Conservation (phyloP, 2,113 vertebrate genomes). For the Myrmecobius fasciatus region DNA sequence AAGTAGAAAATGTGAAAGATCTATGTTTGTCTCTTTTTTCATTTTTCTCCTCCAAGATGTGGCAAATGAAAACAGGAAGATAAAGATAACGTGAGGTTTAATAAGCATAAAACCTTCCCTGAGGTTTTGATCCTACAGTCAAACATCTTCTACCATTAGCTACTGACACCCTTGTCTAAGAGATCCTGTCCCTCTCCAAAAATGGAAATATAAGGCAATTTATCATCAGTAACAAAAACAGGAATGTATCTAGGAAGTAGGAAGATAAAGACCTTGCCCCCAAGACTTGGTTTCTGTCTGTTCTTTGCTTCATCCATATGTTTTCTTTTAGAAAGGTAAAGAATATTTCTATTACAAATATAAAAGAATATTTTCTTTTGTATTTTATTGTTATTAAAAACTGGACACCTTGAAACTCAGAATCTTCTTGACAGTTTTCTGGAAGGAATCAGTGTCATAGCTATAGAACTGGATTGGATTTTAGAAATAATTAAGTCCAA, state of each 20-base stretch:
- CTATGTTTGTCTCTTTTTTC: slow-evolving; percentile 26
- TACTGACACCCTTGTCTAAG: background rate
- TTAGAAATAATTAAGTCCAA: background rate
- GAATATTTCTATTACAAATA: background rate
- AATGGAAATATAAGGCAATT: background rate
- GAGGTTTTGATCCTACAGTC: background rate
- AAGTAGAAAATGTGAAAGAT: background rate
- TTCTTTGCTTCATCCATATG: background rate
- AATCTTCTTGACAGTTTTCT: background rate
- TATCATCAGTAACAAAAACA: background rate
- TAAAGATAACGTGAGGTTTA: background rate
- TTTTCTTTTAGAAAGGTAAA: background rate
- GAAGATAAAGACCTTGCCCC: background rate
- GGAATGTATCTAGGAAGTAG: background rate
- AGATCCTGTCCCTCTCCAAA: background rate
- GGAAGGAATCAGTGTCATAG: background rate
- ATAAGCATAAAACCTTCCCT: background rate
- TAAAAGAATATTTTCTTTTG: background rate
- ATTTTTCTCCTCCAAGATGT: background rate
- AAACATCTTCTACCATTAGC: background rate
- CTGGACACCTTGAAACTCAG: background rate
- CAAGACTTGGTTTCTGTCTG: background rate
- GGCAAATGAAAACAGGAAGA: background rate
- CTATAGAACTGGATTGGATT: background rate
- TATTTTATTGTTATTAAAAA: background rate